These are phyloP conservation scores for Trisateles emortualis DNA, from an alignment of 2,888 invertebrate species.

Conservation along the genomic window DNA sequence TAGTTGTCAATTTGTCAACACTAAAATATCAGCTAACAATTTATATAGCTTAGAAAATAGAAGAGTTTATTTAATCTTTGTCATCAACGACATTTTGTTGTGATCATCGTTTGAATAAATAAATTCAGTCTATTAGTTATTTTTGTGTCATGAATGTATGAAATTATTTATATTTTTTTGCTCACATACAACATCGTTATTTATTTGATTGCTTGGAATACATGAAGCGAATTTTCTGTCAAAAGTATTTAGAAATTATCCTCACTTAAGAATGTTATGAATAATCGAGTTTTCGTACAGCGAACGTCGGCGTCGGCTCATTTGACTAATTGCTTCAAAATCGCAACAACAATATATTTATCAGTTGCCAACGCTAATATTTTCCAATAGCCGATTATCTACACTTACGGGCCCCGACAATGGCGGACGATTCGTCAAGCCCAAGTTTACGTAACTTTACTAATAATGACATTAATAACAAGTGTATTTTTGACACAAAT, in stretches of 20 bases:
- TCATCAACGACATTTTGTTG: no score
- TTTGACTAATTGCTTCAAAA: slow-evolving; percentile 53
- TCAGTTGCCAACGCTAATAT: slow-evolving; percentile 57
- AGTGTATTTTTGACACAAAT: slow-evolving; percentile 58
- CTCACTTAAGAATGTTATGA: slow-evolving; percentile 31
- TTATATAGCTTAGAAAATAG: no score
- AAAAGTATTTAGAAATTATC: slow-evolving; percentile 45
- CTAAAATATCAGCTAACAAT: no score
- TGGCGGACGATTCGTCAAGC: slow-evolving; percentile 45
- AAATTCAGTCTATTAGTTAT: no score
- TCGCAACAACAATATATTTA: slow-evolving; percentile 46
- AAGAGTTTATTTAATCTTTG: no score
- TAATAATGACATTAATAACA: slow-evolving; percentile 58
- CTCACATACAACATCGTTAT: not conserved
- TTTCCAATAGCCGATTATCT: slow-evolving; percentile 56
- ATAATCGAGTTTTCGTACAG: slow-evolving; percentile 38
- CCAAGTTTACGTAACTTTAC: slow-evolving; percentile 62
- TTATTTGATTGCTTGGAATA: no score
- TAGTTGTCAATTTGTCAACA: no score
- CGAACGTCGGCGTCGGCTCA: slow-evolving; percentile 34
- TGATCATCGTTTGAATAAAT: no score
- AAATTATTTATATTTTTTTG: not conserved
- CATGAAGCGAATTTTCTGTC: slow-evolving; percentile 31
- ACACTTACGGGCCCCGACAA: slow-evolving; percentile 51
- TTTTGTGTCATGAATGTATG: not conserved